Base-by-base conservation (phyloP, 2,113 vertebrate species). In the Hepsetus odoe region DNA sequence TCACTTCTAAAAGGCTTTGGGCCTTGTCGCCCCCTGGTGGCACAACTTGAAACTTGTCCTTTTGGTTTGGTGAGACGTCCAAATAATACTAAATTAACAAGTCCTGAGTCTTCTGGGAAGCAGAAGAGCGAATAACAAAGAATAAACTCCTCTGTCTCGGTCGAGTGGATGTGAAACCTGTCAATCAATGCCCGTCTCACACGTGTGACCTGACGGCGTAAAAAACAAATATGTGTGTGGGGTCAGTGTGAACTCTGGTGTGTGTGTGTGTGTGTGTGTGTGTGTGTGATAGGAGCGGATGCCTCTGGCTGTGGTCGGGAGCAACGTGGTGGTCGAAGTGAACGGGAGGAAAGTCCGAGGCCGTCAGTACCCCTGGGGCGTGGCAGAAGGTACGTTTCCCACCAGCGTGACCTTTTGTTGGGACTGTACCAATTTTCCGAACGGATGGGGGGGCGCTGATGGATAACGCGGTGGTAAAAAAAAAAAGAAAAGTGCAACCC, bases 291-390 rank as follows among this genome's bases (percentile, higher is more conserved):
- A 94, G 93, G 93, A 94, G 80, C 90, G 88, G 74, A 93, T 94
- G 90, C 93, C 93, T 0, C 83, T 94, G 85, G 93, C 93, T 0
- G 93, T 94, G 44, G 93, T 94, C 3, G 92, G 93, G 67, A 94
- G 93, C 82, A 94, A 93, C 22, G 89, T 91, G 66, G 92, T 93
- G 40, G 90, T 94, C 2, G 93, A 92, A 85, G 93, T 94, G 22
- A 94, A 93, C 14, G 93, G 93, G 58, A 90, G 89, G 86, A 93
- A 93, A 86, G 93, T 94, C 85, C 82, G 93, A 91, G 93, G 93
- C 77, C 93, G 93, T 4, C 93, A 93, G 88, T 94, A 94, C 72
- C 93, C 93, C 0, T 94, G 93, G 93, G 93, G 93, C 61, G 93
- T 94, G 76, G 93, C 92, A 59, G 92, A 94, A 92, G 93, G 93